Conservation (phyloP, 2,888 invertebrate genomes). For the Aphodius granarius region DNA sequence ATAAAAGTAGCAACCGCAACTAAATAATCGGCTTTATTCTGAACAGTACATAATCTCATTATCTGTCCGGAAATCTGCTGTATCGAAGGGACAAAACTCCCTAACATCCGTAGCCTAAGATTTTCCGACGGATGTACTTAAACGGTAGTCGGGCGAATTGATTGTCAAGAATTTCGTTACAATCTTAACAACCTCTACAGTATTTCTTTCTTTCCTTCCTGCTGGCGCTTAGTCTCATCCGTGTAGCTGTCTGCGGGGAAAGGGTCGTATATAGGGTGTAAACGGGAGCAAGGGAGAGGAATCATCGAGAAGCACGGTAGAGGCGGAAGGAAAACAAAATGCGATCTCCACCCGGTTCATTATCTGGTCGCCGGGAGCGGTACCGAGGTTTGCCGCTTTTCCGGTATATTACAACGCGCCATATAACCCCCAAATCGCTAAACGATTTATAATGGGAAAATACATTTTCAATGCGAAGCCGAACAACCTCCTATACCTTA, state of each 20-base stretch:
- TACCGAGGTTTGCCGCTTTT: slow-evolving; percentile 42
- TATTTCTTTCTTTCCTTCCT: slow-evolving; percentile 14
- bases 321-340: slow-evolving; percentile 30
- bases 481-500: slow-evolving; percentile 5
- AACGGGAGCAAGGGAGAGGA: slow-evolving; percentile 4
- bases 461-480: slow-evolving; percentile 43
- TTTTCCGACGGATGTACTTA: slow-evolving; percentile 36
- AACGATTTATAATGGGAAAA: slow-evolving; percentile 51
- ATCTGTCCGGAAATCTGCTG: slow-evolving; percentile 39
- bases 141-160: slow-evolving; percentile 38
- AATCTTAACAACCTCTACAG: slow-evolving; percentile 32
- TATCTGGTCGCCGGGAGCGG: slow-evolving; percentile 38
- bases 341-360: slow-evolving; percentile 34
- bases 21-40: slow-evolving; percentile 37
- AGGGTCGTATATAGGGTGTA: slow-evolving; percentile 1
- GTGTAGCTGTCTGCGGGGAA: not conserved
- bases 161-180: slow-evolving; percentile 41
- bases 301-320: slow-evolving; percentile 16
- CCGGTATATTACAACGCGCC: slow-evolving; percentile 44
- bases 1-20: not conserved
- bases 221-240: not conserved
- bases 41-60: slow-evolving; percentile 39
- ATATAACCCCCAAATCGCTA: slow-evolving; percentile 47
- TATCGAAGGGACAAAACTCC: slow-evolving; percentile 25
- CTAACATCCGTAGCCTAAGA: slow-evolving; percentile 13